Percentiles rank a stretch among this genome's conserved stretches.
phyloP scores from a whole-genome alignment of 92 coral and sea anemone genomes.

The Epizoanthus ramosus region DNA sequence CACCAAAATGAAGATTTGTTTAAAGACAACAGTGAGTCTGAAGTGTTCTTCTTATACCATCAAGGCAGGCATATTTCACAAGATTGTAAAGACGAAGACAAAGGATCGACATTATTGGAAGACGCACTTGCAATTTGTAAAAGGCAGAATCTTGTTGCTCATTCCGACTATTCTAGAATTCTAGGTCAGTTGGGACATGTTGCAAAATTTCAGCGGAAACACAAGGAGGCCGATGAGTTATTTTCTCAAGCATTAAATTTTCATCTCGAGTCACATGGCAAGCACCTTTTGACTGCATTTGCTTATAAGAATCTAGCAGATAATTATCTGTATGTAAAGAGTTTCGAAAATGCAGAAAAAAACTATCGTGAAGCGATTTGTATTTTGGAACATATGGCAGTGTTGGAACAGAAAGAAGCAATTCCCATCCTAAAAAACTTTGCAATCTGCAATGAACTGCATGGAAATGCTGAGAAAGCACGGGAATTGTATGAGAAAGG shows the following conservation, averaged over 20 bases:
- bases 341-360: not conserved
- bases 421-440: conserved; percentile 45
- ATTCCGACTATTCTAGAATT: conserved; percentile 22
- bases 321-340: not conserved
- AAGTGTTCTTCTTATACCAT: conserved; percentile 34
- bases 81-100: not conserved
- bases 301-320: conserved; percentile 50
- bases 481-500: conserved; percentile 40
- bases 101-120: not conserved
- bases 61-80: conserved; percentile 43
- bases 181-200: not conserved
- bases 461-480: conserved; percentile 1
- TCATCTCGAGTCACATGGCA: conserved; percentile 18
- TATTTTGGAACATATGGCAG: conserved; percentile 22
- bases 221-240: conserved; percentile 29
- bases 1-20: not conserved
- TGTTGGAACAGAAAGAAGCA: conserved; percentile 49
- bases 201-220: not conserved
- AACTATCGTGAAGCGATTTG: conserved; percentile 40
- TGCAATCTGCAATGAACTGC: conserved; percentile 48
- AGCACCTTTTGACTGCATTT: conserved; percentile 50
- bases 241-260: conserved; percentile 23
- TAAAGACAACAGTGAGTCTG: conserved; percentile 3
- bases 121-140: not conserved
- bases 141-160: not conserved